Conservation (phyloP, 2,113 vertebrate species). For the Phocoena sinus region DNA sequence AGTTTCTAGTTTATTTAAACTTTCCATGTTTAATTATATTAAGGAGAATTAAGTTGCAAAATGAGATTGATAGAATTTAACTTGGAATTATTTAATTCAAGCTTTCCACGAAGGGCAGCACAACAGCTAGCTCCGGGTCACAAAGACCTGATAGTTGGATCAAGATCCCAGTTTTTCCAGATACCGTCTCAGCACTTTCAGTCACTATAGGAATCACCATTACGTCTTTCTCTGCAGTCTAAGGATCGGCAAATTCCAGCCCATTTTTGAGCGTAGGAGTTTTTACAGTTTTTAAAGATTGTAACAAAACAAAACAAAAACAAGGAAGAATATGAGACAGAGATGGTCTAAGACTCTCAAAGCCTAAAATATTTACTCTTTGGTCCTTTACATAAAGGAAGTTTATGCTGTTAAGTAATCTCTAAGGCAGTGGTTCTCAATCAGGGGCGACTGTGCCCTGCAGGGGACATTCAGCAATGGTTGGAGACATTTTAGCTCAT, state of each 20-base stretch:
- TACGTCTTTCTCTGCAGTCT: neutral
- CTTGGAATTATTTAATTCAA: conserved; percentile 13
- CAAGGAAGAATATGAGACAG: neutral
- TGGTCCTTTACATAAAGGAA: neutral
- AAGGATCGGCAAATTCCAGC: neutral
- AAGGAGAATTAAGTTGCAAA: conserved; percentile 6
- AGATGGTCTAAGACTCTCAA: neutral
- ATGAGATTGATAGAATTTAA: conserved; percentile 4
- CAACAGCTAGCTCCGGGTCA: neutral
- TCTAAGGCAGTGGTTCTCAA: neutral
- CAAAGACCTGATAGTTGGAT: neutral
- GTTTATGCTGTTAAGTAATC: neutral
- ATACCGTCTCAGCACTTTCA: neutral
- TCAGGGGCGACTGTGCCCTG: neutral
- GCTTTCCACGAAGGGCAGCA: conserved; percentile 11
- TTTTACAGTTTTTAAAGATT: conserved; percentile 19
- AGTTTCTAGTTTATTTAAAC: conserved; percentile 4
- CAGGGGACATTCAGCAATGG: neutral
- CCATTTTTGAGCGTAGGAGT: neutral
- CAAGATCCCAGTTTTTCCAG: neutral
- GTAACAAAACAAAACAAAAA: conserved; percentile 14
- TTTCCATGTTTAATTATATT: conserved; percentile 20
- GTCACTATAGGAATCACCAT: neutral
- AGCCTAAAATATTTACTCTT: conserved; percentile 24
- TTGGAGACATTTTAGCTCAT: neutral